Conservation (phyloP, 1,140 invertebrate species). For the Ladona fulva region DNA sequence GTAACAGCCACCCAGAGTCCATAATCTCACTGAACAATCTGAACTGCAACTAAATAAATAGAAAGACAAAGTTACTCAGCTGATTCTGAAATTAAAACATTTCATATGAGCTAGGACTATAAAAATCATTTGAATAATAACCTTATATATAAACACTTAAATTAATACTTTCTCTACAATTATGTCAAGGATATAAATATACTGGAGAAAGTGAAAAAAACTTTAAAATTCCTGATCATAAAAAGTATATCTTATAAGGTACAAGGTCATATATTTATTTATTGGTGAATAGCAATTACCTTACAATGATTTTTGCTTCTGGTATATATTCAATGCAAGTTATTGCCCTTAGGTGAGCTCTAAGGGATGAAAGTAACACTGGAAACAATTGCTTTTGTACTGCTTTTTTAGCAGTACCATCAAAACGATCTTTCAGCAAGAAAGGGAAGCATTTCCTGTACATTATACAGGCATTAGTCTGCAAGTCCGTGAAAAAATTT, state of each 20-base stretch:
- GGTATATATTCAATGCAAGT: conserved; percentile 50
- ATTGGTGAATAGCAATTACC: conserved; percentile 28
- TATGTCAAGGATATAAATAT: too few species aligned
- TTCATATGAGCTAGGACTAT: too few species aligned
- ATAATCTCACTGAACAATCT: conserved; percentile 58
- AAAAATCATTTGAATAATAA: not conserved
- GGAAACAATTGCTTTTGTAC: conserved; percentile 48
- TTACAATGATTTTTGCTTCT: conserved; percentile 25
- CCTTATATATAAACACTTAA: not conserved
- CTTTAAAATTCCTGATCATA: too few species aligned
- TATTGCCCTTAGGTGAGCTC: conserved; percentile 49
- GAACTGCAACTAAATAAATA: conserved; percentile 49
- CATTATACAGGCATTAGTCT: conserved; percentile 29
- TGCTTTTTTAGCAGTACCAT: conserved; percentile 51
- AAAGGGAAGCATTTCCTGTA: conserved; percentile 59
- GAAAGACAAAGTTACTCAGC: too few species aligned
- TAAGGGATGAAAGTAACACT: conserved; percentile 52
- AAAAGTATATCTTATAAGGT: too few species aligned
- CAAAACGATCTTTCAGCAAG: conserved; percentile 47
- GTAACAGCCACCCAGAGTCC: conserved; percentile 57
- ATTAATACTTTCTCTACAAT: too few species aligned
- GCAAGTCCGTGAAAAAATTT: conserved; percentile 39
- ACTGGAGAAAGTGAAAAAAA: too few species aligned
- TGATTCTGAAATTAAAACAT: too few species aligned
- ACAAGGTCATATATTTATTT: too few species aligned